Conservation (phyloP, 1,140 invertebrate species). For the Saccostrea cuccullata region DNA sequence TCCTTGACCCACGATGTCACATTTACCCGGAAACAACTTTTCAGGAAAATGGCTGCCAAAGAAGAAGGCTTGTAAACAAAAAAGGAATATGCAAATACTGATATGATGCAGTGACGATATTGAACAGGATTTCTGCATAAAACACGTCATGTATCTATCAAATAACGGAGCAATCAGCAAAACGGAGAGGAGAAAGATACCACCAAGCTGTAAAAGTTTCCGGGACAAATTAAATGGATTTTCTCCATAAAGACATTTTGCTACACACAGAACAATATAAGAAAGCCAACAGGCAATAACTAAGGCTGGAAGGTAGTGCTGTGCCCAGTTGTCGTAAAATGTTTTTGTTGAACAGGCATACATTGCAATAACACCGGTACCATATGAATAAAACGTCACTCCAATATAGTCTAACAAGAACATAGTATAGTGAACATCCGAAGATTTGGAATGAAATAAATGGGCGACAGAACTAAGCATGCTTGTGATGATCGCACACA, state of each 20-base stretch:
- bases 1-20: slow-evolving; percentile 79
- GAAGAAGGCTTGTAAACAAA: slow-evolving; percentile 69
- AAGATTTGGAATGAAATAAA: slow-evolving; percentile 71
- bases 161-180: slow-evolving; percentile 59
- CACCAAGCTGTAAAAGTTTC: slow-evolving; percentile 63
- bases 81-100: slow-evolving; percentile 56
- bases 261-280: slow-evolving; percentile 62
- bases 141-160: slow-evolving; percentile 62
- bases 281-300: slow-evolving; percentile 62
- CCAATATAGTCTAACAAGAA: slow-evolving; percentile 75
- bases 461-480: slow-evolving; percentile 67
- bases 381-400: slow-evolving; percentile 69
- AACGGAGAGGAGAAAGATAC: slow-evolving; percentile 58
- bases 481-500: slow-evolving; percentile 60
- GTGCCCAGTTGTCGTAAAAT: slow-evolving; percentile 52
- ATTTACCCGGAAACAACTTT: slow-evolving; percentile 76
- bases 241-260: slow-evolving; percentile 61
- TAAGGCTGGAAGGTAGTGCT: slow-evolving; percentile 61
- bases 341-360: slow-evolving; percentile 61
- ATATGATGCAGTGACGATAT: slow-evolving; percentile 63
- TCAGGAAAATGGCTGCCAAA: slow-evolving; percentile 79
- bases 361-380: slow-evolving; percentile 64
- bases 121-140: slow-evolving; percentile 54
- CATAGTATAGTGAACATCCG: slow-evolving; percentile 69
- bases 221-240: slow-evolving; percentile 61